Evolutionary conservation across 2,888 invertebrate species (phyloP).

Genomic region (Ectemnius cavifrons): DNA sequence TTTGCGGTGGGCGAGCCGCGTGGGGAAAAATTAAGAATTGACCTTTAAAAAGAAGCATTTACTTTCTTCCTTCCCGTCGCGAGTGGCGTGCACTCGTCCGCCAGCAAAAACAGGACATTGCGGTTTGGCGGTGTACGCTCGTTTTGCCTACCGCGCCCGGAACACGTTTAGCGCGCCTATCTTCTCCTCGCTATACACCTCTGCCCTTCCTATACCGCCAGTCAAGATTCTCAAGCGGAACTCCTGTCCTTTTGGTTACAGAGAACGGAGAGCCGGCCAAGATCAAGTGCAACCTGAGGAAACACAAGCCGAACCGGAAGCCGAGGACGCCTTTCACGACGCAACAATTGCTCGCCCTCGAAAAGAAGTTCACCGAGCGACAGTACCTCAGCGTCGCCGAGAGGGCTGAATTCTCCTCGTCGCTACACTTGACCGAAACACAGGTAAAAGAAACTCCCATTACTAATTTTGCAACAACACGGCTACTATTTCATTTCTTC

Average conservation of each 20-base stretch:
- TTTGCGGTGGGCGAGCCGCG: constrained; percentile 64
- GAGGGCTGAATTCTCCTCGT: constrained; percentile 97
- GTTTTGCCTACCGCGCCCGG: constrained; percentile 41
- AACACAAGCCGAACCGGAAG: constrained; percentile 98
- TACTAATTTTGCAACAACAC: not conserved
- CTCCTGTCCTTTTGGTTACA: constrained; percentile 78
- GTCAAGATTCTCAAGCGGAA: constrained; percentile 67
- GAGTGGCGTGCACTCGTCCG: constrained; percentile 18
- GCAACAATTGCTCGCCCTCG: constrained; percentile 94
- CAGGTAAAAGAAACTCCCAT: constrained; percentile 82
- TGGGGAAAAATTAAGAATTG: constrained; percentile 73
- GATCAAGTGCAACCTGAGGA: constrained; percentile 93
- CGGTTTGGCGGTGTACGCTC: constrained; percentile 47
- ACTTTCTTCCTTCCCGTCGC: constrained; percentile 19
- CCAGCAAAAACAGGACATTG: constrained; percentile 62
- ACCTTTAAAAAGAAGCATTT: constrained; percentile 55
- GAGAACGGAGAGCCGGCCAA: constrained; percentile 90
- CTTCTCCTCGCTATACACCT: not conserved
- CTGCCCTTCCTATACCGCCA: constrained; percentile 73
- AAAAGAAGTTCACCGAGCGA: constrained; percentile 97
- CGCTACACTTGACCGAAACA: constrained; percentile 93
- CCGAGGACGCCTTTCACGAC: constrained; percentile 99
- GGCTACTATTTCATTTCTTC: not conserved
- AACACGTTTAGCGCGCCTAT: constrained; percentile 39
- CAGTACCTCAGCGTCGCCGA: constrained; percentile 99